A percentile compares a stretch with the other conserved stretches of the same genome.
Evolutionary conservation across 2,113 vertebrate genomes (phyloP).

Genomic region (Callipepla squamata): DNA sequence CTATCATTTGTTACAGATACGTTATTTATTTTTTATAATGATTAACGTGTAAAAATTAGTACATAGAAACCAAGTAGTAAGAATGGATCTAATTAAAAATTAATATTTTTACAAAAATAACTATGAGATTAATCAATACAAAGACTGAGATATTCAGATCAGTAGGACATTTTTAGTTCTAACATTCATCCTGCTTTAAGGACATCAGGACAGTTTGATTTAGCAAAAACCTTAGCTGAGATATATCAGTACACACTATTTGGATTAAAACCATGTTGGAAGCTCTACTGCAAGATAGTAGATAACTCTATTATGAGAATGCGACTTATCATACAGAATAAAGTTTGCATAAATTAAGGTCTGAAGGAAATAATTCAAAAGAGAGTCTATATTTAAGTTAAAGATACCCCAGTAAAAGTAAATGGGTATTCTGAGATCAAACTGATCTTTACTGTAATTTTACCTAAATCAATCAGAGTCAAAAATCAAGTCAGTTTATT

Average conservation of each 20-base stretch:
- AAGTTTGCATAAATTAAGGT: neutral
- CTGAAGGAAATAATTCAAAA: neutral
- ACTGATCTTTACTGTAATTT: neutral
- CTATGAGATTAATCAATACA: slow-evolving; percentile 46
- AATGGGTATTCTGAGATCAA: neutral
- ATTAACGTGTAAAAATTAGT: slow-evolving; percentile 2
- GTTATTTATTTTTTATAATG: slow-evolving; percentile 38
- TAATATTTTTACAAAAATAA: slow-evolving; percentile 52
- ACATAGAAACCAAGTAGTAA: slow-evolving; percentile 40
- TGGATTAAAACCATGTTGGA: neutral
- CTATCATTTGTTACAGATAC: neutral
- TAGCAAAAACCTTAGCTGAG: neutral
- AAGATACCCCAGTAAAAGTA: neutral
- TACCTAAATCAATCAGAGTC: neutral
- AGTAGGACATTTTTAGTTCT: slow-evolving; percentile 48
- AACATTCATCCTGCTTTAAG: slow-evolving; percentile 43
- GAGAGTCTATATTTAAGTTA: neutral
- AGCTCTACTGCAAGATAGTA: neutral
- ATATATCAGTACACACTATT: neutral
- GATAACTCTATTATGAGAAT: neutral
- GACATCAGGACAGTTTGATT: neutral
- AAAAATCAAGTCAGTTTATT: neutral
- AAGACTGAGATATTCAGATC: slow-evolving; percentile 39
- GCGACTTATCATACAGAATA: neutral
- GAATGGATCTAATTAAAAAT: slow-evolving; percentile 44